Conservation (phyloP, 2,888 invertebrate species). For the Folsomia candida region DNA sequence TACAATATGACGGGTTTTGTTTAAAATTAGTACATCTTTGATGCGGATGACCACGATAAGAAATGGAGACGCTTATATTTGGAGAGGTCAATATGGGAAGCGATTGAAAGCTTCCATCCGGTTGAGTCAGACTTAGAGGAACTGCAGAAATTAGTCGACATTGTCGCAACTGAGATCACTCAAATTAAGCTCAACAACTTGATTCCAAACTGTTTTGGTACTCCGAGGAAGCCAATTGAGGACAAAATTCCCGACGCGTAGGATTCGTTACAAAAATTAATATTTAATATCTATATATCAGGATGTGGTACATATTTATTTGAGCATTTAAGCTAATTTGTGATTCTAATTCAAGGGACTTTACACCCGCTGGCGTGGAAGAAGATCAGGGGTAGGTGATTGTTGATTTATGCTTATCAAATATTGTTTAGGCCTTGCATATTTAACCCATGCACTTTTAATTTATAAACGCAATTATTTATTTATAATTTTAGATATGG, state of each 20-base stretch:
- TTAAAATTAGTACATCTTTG: constrained; percentile 10
- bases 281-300: not conserved
- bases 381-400: constrained; percentile 30
- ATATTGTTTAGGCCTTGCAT: not conserved
- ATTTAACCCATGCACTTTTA: not conserved
- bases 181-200: constrained; percentile 41
- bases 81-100: constrained; percentile 43
- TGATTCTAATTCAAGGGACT: constrained; percentile 14
- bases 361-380: not conserved
- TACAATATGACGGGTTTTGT: not conserved
- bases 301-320: not conserved
- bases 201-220: constrained; percentile 48
- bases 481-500: constrained; percentile 10
- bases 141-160: constrained; percentile 35
- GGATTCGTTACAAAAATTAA: not conserved
- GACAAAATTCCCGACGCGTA: constrained; percentile 28
- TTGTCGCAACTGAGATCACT: constrained; percentile 34
- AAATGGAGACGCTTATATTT: constrained; percentile 42
- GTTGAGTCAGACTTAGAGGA: constrained; percentile 34
- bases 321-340: not conserved
- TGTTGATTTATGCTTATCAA: not conserved
- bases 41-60: constrained; percentile 34
- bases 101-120: constrained; percentile 47
- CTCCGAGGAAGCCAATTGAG: constrained; percentile 32
- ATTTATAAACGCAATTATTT: not conserved